Evolutionary conservation across 2,113 vertebrate genomes (phyloP), one percentile per base, ranked within the genome.

Genomic region (Callipepla squamata): DNA sequence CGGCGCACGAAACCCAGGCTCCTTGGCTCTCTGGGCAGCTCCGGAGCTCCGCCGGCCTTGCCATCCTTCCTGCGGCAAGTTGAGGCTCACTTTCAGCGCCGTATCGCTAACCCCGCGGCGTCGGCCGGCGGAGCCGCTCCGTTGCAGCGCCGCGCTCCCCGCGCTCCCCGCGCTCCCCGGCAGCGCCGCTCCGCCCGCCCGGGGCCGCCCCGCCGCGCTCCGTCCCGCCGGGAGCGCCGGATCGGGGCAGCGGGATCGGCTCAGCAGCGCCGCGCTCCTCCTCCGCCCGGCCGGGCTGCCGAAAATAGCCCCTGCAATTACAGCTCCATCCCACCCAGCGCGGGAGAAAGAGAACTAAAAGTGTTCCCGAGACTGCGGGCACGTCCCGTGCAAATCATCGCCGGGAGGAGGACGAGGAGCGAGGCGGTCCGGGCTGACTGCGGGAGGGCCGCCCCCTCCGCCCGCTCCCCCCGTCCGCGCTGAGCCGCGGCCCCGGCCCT

Each of bases 1-100:
- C 45, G 82, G 94, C 80, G 30, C 82, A 44, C 82, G 74, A 67
- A 85, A 80, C 92, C 90, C 92, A 28, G 83, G 83, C 14, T 77
- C 40, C 63, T 65, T 1, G 78, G 92, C 82, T 92, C 59, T 74
- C 51, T 65, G 61, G 95, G 85, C 80, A 82, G 92, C 94, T 90
- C 91, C 94, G 42, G 8, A 80, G 75, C 83, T 80, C 94, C 89
- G n/a, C 78, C 34, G 38, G 81, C 2, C 82, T 69, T 89, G 84
- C 92, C 94, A 96, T 96, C 76, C 94, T 91, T 23, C 87, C 96
- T 55, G 93, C 67, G 94, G 34, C 30, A 90, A 95, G 93, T 93
- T 93, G 88, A 63, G 85, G 81, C 69, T 84, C 65, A 91, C 84
- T 93, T 94, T 53, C 79, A 92, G 85, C 94, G 8, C 21, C 2